Base-by-base conservation (phyloP, 2,113 vertebrate genomes). In the Chamaetylas fuelleborni region DNA sequence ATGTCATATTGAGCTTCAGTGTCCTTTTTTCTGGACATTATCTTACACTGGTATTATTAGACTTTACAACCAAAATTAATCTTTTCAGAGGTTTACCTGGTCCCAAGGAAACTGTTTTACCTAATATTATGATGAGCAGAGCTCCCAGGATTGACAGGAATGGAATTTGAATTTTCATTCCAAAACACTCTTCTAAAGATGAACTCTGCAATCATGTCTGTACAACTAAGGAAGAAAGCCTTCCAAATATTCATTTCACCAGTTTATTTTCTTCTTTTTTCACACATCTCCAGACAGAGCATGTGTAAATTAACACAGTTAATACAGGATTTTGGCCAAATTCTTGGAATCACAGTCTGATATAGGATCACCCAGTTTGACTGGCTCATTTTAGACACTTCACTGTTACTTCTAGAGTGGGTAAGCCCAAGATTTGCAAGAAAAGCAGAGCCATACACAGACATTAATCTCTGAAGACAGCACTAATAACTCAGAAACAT, bases 61-160 rank as follows among this genome's bases (percentile, higher is more conserved):
- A 86, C 33, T 80, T 88, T 53, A 96, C 74, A 92, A 92, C 26
- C 28, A 36, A 94, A 95, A 92, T 92, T 90, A 90, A 90, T 92
- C 40, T 90, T 96, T 90, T 83, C 71, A 82, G 85, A 90, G 66
- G 19, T 90, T 42, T 42, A 42, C 29, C 62, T 4, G 3, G 62
- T 92, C 96, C 90, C 34, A 47, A 86, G 79, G 88, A 78, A 94
- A 77, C 45, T 31, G 33, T 61, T 88, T 77, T 61, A 95, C 86
- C 71, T 77, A 73, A 93, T 92, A 92, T 90, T 92, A 80, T 3
- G 22, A 95, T 3, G 14, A 86, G 88, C 45, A 69, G 54, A 80
- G 50, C 76, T 88, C 67, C 0, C 0, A 92, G 50, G 67, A 69
- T 24, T 84, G 56, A 73, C 4, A 57, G 58, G 6, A 13, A 13